Percentiles rank a stretch among this genome's conserved stretches.
Evolutionary conservation across 1,140 invertebrate species (phyloP).

Genomic region (Lysiphlebus fabarum): DNA sequence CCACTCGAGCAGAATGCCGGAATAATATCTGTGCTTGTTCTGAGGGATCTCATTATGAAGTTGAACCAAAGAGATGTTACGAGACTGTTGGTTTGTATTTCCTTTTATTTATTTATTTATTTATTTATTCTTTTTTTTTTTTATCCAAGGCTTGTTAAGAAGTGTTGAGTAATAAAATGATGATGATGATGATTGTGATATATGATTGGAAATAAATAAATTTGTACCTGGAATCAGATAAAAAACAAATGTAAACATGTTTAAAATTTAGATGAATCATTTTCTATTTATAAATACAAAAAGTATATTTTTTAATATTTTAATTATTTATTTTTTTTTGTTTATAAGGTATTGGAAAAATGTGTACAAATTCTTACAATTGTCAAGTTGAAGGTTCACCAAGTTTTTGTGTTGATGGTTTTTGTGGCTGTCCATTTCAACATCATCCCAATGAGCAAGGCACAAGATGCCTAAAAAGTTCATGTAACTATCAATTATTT

Average conservation of each 20-base stretch:
- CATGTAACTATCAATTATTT: conserved; percentile 31
- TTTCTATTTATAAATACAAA: neutral
- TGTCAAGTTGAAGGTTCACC: conserved; percentile 38
- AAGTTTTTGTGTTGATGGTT: conserved; percentile 38
- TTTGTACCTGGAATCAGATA: no score
- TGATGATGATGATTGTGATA: no score
- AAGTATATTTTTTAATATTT: neutral
- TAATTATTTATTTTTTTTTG: conserved; percentile 3
- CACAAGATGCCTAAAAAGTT: conserved; percentile 38
- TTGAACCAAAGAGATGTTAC: conserved; percentile 37
- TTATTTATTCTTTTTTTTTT: no score
- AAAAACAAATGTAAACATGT: no score
- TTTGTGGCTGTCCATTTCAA: conserved; percentile 38
- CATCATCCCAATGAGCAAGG: conserved; percentile 38
- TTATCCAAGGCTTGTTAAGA: no score
- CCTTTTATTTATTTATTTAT: neutral
- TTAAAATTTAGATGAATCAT: conserved; percentile 14
- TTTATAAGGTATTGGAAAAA: conserved; percentile 37
- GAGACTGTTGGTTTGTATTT: conserved; percentile 38
- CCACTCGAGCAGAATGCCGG: conserved; percentile 40
- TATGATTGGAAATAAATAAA: no score
- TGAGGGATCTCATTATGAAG: conserved; percentile 36
- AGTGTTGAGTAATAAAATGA: no score
- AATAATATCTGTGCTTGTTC: conserved; percentile 41
- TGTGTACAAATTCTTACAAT: conserved; percentile 38